Evolutionary conservation across 1,140 invertebrate genomes (phyloP).

Genomic region (Planococcus citri): DNA sequence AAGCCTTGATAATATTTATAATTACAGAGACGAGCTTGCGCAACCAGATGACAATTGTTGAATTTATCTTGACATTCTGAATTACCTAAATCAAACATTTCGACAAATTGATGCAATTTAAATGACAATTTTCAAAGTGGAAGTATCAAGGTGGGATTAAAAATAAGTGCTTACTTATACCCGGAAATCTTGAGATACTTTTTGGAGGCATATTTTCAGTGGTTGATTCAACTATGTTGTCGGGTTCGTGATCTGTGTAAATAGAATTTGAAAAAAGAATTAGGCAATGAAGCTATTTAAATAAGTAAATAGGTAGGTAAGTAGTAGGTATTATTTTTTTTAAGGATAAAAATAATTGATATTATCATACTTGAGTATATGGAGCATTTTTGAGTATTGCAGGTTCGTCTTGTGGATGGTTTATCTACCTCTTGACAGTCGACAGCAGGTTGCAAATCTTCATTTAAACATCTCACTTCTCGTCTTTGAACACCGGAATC

Average conservation of each 20-base stretch:
- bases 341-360: no score
- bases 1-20: conserved; percentile 65
- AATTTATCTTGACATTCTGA: conserved; percentile 35
- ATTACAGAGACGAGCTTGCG: conserved; percentile 62
- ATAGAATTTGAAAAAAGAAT: no score
- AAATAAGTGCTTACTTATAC: background rate
- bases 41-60: conserved; percentile 57
- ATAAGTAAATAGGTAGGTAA: no score
- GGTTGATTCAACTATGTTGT: background rate
- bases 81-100: conserved; percentile 21
- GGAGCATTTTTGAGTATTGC: conserved; percentile 46
- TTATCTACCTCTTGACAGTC: conserved; percentile 42
- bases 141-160: background rate
- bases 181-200: background rate
- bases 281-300: no score
- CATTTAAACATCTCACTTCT: conserved; percentile 44
- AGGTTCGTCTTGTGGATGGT: conserved; percentile 42
- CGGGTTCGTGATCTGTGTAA: background rate
- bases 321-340: no score
- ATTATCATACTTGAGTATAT: background rate
- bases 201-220: background rate
- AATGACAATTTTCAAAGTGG: background rate
- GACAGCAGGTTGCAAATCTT: conserved; percentile 35
- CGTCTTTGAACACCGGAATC: conserved; percentile 47
- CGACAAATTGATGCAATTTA: background rate